Evolutionary conservation across 2,888 invertebrate genomes (phyloP).

Genomic region (Palloptera scutellata): DNA sequence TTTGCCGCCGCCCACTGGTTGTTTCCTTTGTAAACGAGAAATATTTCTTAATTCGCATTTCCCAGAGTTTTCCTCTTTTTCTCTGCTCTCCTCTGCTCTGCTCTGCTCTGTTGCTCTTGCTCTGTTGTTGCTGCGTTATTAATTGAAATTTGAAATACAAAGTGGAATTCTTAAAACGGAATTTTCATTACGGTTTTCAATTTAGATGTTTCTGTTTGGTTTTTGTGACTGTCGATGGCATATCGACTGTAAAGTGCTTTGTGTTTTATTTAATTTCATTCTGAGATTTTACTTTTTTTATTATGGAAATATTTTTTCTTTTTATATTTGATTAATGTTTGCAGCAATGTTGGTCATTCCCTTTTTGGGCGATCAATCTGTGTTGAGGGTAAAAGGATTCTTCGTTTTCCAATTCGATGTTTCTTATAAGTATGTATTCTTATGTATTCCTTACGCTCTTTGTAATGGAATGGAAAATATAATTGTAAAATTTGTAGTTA

Average conservation of each 20-base stretch:
- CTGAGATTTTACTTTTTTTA: background rate
- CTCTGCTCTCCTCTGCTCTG: background rate
- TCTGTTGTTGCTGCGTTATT: background rate
- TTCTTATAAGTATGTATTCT: no score
- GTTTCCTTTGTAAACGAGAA: background rate
- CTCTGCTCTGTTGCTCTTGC: background rate
- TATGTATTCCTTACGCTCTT: no score
- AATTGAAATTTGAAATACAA: slow-evolving; percentile 25
- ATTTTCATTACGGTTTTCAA: slow-evolving; percentile 15
- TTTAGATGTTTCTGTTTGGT: background rate
- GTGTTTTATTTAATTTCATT: background rate
- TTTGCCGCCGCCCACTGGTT: background rate
- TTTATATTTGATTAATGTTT: no score
- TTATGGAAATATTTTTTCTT: background rate
- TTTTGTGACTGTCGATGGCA: background rate
- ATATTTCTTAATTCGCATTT: slow-evolving; percentile 9
- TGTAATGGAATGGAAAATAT: no score
- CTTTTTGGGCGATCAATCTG: no score
- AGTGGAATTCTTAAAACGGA: slow-evolving; percentile 16
- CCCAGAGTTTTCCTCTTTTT: background rate
- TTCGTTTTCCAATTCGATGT: no score
- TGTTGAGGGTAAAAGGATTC: no score
- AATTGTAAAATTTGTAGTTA: no score
- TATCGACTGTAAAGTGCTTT: background rate
- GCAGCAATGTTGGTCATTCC: no score